Evolutionary conservation across 2,797 vertebrate genomes (phyloP).

Genomic region (Danio choprae): DNA sequence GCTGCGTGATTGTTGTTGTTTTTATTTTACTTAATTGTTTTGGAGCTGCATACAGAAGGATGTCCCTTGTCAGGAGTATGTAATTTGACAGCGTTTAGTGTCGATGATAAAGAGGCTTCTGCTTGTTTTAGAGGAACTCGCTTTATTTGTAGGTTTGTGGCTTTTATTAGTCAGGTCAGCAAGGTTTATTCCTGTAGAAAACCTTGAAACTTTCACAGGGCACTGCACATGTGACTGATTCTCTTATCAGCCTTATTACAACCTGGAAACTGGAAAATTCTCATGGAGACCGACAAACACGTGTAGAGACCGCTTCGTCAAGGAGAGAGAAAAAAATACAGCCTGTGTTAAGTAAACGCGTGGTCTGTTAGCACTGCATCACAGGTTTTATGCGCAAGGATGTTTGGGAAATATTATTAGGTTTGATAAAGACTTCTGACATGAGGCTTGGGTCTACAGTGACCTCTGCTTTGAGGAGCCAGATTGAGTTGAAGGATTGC

Average conservation of each 20-base stretch:
- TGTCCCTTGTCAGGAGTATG: background rate
- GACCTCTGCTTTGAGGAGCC: background rate
- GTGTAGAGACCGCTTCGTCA: slow-evolving; percentile 15
- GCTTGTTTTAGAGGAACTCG: background rate
- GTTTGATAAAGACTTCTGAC: slow-evolving; percentile 26
- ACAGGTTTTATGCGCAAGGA: background rate
- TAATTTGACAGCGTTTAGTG: background rate
- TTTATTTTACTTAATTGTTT: background rate
- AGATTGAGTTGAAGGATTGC: background rate
- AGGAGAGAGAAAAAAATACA: slow-evolving; percentile 12
- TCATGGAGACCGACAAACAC: slow-evolving; percentile 31
- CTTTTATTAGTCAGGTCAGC: slow-evolving; percentile 23
- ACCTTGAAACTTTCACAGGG: slow-evolving; percentile 24
- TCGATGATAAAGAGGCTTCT: background rate
- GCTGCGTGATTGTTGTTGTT: background rate
- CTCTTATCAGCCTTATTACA: slow-evolving; percentile 42
- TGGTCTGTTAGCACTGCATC: background rate
- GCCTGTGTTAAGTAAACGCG: slow-evolving; percentile 14
- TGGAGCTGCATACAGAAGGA: background rate
- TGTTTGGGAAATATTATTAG: background rate
- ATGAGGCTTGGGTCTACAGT: background rate
- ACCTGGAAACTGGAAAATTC: slow-evolving; percentile 30
- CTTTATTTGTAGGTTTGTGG: slow-evolving; percentile 12
- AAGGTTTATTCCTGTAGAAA: slow-evolving; percentile 32
- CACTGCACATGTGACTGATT: slow-evolving; percentile 35